phyloP scores from a whole-genome alignment of 1,140 invertebrate genomes.

The Latrodectus geometricus region DNA sequence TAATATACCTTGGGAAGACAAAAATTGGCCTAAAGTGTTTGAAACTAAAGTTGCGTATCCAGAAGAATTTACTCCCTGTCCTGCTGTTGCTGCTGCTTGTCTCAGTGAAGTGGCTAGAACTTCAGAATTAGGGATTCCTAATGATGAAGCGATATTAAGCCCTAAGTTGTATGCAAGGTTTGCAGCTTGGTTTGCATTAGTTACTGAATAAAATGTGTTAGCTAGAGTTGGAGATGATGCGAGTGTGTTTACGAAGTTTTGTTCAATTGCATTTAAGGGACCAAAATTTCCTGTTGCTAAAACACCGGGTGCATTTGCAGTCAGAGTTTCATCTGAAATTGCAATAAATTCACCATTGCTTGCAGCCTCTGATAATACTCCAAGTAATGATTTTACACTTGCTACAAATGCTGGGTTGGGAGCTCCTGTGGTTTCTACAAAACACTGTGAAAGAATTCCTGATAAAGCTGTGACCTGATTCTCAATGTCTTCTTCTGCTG shows the following conservation, averaged over 20 bases:
- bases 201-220: neutral
- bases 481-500: too few relatives aligned
- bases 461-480: neutral
- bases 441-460: neutral
- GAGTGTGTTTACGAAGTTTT: neutral
- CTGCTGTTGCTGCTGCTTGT: neutral
- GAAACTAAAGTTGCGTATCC: neutral
- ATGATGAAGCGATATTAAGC: neutral
- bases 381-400: neutral
- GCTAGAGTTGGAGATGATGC: neutral
- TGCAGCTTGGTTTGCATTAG: neutral
- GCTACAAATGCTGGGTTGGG: neutral
- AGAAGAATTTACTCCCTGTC: neutral
- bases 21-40: neutral
- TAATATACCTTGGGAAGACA: neutral
- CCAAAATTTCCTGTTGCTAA: neutral
- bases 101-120: neutral
- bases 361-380: neutral
- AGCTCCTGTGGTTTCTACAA: conserved; percentile 11
- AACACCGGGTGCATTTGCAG: neutral
- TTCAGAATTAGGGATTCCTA: neutral
- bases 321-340: neutral
- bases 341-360: too few relatives aligned
- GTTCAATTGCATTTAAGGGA: neutral
- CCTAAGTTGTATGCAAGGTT: neutral